Base-by-base conservation (phyloP, 2,888 invertebrate genomes). In the Himalopsyche tibetana region DNA sequence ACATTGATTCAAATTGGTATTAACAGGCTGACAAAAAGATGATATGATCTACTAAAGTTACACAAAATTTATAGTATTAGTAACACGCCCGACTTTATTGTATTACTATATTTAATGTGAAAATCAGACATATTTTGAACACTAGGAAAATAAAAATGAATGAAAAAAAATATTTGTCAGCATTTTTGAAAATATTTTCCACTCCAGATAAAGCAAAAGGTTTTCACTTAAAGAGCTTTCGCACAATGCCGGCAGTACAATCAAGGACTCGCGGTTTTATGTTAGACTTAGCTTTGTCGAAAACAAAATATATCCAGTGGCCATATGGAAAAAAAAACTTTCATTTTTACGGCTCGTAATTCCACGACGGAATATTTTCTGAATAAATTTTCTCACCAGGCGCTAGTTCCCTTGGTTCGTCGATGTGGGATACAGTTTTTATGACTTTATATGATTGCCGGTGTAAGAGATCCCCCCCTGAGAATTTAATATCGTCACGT, bases 381-480 rank as follows among this genome's bases (percentile, higher is more conserved):
- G 56, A 56, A 56, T 56, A 56, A 8, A 56, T 56, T 56, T 19
- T 55, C 15, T 55, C 55, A 55, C 55, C 55, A 55, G 55, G 15
- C 56, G 19, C n/a, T 56, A 19, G 45, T 51, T 51, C 56, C 56
- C 56, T 56, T 56, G n/a, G 56, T 19, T 56, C 56, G n/a, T 56
- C 56, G 56, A 56, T 56, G 56, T 56, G 56, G 56, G 56, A 56
- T 56, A 56, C 56, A 56, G 56, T 56, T 56, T 56, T 56, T 56
- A 56, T 56, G 56, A n/a, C 19, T 56, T 56, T 17, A 56, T 56
- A 56, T 56, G 56, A 56, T 56, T 56, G 56, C 56, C 56, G 56
- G 56, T 56, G 56, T 56, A 56, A 56, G 56, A 11, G 56, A 9
- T 5, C 56, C 8, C 56, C 56, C 56, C 56, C 8, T 56, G 56